Conservation (phyloP, 2,797 vertebrate species). For the Pangasius macronema region DNA sequence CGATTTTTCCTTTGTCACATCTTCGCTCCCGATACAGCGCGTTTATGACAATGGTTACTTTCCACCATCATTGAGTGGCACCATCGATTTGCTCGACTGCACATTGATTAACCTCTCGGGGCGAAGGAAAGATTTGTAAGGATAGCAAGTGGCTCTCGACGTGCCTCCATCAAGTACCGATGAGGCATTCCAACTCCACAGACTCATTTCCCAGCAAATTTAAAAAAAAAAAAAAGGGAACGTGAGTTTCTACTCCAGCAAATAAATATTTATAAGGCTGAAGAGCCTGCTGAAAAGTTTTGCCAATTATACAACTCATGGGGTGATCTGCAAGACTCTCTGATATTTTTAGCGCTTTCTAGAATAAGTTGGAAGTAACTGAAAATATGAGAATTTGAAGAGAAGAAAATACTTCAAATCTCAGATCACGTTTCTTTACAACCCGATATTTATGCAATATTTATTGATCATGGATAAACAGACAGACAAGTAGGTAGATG, state of each 20-base stretch:
- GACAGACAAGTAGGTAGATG: background rate
- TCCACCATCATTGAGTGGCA: constrained; percentile 33
- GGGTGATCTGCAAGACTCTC: constrained; percentile 24
- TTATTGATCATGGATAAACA: background rate
- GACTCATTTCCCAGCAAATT: constrained; percentile 47
- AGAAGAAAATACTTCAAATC: too few species aligned
- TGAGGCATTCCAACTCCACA: constrained; percentile 32
- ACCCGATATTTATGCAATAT: background rate
- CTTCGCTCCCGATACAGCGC: constrained; percentile 10
- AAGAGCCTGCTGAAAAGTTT: constrained; percentile 23
- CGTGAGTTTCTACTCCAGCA: constrained; percentile 26
- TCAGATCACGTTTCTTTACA: background rate
- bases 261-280: constrained; percentile 58
- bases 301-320: constrained; percentile 42
- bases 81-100: constrained; percentile 51
- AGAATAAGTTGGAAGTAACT: background rate
- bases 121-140: constrained; percentile 42
- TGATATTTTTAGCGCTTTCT: background rate
- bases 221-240: constrained; percentile 43
- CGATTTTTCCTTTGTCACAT: background rate
- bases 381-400: background rate
- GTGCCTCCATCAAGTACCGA: constrained; percentile 43
- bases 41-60: constrained; percentile 46
- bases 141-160: constrained; percentile 38
- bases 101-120: constrained; percentile 58